Evolutionary conservation across 2,888 invertebrate species (phyloP).

Genomic region (Phortica magna): DNA sequence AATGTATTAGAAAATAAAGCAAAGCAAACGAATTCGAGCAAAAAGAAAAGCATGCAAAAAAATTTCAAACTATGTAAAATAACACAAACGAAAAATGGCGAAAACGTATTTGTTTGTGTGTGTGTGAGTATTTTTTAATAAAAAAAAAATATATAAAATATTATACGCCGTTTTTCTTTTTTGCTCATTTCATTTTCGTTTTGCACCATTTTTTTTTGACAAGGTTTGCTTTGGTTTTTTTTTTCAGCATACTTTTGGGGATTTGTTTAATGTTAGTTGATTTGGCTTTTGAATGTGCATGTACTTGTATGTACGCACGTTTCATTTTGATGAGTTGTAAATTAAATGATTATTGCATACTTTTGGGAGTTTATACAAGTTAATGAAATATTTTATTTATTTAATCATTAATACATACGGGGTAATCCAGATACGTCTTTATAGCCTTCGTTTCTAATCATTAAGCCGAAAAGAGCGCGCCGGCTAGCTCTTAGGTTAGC

Average conservation of each 20-base stretch:
- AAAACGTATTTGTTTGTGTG: not conserved
- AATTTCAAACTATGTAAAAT: not conserved
- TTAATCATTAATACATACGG: too few species aligned
- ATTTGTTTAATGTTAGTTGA: not conserved
- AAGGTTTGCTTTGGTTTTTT: not conserved
- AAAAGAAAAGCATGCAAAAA: not conserved
- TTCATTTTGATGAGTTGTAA: not conserved
- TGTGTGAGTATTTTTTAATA: not conserved
- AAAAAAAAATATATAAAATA: too few species aligned
- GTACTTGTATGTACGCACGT: not conserved
- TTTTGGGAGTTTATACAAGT: not conserved
- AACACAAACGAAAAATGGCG: not conserved
- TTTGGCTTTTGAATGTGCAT: not conserved
- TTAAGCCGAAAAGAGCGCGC: too few species aligned
- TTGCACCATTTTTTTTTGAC: not conserved
- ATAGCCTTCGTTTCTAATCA: too few species aligned
- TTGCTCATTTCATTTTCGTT: not conserved
- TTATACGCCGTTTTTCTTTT: not conserved
- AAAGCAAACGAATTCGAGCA: not conserved
- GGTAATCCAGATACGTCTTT: too few species aligned
- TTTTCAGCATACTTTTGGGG: not conserved
- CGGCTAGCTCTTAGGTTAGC: too few species aligned
- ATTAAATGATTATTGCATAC: not conserved
- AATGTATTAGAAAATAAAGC: not conserved
- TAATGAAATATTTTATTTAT: too few species aligned